Conservation (phyloP, 2,797 vertebrate genomes). For the Monodelphis domestica region DNA sequence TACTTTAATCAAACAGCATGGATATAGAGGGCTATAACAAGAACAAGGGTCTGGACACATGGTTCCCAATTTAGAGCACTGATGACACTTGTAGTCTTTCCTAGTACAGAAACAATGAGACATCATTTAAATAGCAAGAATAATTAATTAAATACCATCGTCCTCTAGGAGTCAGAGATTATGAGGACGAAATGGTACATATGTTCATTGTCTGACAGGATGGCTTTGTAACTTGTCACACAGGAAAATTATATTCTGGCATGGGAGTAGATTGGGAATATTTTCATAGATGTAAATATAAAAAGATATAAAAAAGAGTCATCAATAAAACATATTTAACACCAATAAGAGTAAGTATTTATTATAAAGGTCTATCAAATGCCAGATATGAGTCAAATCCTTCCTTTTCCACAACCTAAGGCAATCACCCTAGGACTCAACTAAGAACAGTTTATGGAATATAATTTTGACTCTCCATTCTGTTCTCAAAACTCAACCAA, state of each 20-base stretch:
- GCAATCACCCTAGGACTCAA: background rate
- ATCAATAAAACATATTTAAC: background rate
- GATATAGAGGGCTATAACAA: background rate
- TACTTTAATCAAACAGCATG: background rate
- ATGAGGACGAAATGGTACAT: background rate
- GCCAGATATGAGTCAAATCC: background rate
- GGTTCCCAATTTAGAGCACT: background rate
- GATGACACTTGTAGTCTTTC: background rate
- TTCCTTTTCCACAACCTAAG: background rate
- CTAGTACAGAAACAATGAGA: background rate
- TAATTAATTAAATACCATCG: background rate
- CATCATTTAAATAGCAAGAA: background rate
- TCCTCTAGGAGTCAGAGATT: background rate
- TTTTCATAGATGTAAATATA: background rate
- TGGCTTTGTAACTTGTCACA: background rate
- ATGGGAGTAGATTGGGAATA: background rate
- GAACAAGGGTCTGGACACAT: background rate
- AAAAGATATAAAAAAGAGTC: background rate
- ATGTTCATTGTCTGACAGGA: background rate
- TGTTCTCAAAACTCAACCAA: background rate
- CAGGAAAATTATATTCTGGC: background rate
- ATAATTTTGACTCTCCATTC: background rate
- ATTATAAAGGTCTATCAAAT: background rate
- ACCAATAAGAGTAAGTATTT: background rate
- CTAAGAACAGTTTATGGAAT: background rate